Evolutionary conservation across 2,797 vertebrate species (phyloP).

Genomic region (Spinibarbus caldwelli): DNA sequence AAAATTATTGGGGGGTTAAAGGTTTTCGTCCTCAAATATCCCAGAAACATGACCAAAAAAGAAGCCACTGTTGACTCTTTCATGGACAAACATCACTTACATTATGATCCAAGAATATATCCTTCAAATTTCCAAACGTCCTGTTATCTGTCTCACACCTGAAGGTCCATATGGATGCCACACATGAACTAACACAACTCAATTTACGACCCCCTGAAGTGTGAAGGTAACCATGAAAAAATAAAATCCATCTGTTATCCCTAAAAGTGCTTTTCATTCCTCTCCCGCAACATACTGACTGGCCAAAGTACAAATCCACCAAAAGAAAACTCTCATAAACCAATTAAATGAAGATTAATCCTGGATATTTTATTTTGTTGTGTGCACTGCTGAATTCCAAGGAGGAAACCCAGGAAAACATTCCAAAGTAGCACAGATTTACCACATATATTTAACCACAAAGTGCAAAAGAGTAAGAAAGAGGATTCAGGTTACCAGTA

Average conservation of each 20-base stretch:
- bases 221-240: slow-evolving; percentile 20
- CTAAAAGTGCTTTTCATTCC: background rate
- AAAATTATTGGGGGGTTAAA: background rate
- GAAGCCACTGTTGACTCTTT: background rate
- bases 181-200: slow-evolving; percentile 42
- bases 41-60: background rate
- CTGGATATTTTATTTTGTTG: slow-evolving; percentile 14
- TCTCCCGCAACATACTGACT: background rate
- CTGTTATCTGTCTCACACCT: background rate
- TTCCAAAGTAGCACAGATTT: slow-evolving; percentile 32
- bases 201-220: slow-evolving; percentile 36
- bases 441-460: slow-evolving; percentile 39
- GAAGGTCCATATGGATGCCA: slow-evolving; percentile 32
- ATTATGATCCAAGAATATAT: background rate
- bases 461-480: slow-evolving; percentile 7
- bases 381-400: background rate
- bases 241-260: background rate
- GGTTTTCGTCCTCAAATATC: background rate
- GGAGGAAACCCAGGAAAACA: slow-evolving; percentile 11
- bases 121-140: background rate
- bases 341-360: slow-evolving; percentile 25
- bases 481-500: slow-evolving; percentile 33
- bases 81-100: background rate
- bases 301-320: slow-evolving; percentile 6
- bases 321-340: slow-evolving; percentile 8